These are phyloP conservation scores for Isurus oxyrinchus DNA, from an alignment of 2,113 vertebrate species.

Conservation along the genomic window DNA sequence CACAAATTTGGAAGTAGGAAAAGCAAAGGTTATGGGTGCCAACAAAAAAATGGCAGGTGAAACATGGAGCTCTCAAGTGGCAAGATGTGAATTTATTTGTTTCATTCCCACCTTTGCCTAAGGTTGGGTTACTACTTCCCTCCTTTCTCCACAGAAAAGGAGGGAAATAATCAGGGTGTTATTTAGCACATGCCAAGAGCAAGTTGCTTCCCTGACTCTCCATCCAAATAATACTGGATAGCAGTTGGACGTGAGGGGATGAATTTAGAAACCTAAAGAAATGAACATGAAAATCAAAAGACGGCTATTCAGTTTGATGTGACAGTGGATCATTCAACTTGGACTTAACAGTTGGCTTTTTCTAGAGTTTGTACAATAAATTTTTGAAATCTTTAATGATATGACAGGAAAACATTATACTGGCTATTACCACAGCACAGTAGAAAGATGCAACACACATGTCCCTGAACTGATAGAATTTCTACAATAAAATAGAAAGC, in stretches of 20 bases:
- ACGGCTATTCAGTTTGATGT: not conserved
- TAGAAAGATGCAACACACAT: not conserved
- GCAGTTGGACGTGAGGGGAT: not conserved
- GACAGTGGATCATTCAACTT: not conserved
- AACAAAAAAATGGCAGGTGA: not conserved
- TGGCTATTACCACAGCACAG: not conserved
- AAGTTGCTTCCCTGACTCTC: not conserved
- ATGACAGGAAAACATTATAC: not conserved
- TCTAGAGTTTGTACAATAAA: not conserved
- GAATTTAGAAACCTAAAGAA: not conserved
- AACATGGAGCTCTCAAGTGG: no score
- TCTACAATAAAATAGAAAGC: not conserved
- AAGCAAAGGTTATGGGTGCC: not conserved
- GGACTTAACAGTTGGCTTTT: not conserved
- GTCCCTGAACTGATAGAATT: not conserved
- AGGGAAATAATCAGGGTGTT: not conserved
- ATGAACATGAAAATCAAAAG: slow-evolving; percentile 11
- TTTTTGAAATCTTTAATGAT: not conserved
- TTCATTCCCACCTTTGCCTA: not conserved
- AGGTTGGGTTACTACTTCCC: not conserved
- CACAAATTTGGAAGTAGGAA: no score
- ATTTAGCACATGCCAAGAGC: not conserved
- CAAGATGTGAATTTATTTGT: not conserved
- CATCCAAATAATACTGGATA: not conserved
- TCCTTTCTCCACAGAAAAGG: not conserved